Conservation (phyloP, 1,140 invertebrate genomes). For the Saccostrea echinata region DNA sequence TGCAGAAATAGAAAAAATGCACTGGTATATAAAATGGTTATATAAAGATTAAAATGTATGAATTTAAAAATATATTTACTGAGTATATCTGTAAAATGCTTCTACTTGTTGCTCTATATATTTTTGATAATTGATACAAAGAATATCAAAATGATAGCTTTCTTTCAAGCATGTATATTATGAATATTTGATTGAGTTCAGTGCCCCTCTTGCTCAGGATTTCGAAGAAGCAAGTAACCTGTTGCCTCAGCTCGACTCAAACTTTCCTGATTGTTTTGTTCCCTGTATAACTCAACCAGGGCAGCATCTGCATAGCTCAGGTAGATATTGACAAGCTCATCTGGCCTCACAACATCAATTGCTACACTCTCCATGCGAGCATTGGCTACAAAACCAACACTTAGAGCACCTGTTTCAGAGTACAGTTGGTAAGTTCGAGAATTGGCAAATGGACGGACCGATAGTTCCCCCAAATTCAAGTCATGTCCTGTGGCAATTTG, state of each 20-base stretch:
- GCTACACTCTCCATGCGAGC: conserved; percentile 15
- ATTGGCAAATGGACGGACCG: background rate
- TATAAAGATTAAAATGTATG: too few relatives aligned
- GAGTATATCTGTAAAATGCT: too few relatives aligned
- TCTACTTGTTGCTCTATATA: too few relatives aligned
- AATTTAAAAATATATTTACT: too few relatives aligned
- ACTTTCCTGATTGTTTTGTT: background rate
- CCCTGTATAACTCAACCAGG: background rate
- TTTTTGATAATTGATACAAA: too few relatives aligned
- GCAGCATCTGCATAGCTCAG: background rate
- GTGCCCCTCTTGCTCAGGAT: background rate
- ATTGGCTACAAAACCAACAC: background rate
- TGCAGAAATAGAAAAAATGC: too few relatives aligned
- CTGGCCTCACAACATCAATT: background rate
- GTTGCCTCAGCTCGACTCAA: background rate
- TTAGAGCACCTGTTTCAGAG: background rate
- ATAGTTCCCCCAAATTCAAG: background rate
- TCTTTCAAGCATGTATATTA: too few relatives aligned
- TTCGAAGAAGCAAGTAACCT: background rate
- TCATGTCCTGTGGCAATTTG: conserved; percentile 9
- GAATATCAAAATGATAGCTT: too few relatives aligned
- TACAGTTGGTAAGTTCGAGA: background rate
- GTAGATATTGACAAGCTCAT: background rate
- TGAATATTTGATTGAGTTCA: background rate
- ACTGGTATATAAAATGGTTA: too few relatives aligned